Evolutionary conservation across 2,113 vertebrate genomes (phyloP), one percentile per base, ranked within the genome.

Genomic region (Hippocampus guttulatus): DNA sequence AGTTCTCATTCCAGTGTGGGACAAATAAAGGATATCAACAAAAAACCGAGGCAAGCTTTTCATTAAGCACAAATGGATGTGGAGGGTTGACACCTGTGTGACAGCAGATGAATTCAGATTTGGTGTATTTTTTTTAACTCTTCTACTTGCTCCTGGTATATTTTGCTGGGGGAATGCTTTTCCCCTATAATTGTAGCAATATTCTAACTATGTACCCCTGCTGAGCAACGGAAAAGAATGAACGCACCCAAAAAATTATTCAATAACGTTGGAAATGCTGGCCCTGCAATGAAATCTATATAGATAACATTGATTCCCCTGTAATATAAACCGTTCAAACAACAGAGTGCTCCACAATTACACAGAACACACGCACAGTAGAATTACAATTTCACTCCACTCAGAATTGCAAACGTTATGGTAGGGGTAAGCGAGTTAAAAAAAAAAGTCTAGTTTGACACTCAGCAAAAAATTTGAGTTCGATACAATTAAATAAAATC

Each of bases 201-300:
- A 30, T 74, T 65, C 49, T 9, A 27, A 21, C 27, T 38, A 3
- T 23, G 10, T 5, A 27, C 27, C 47, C 21, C 21, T 73, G 64
- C 67, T 60, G 73, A 55, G 38, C 78, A 55, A 62, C 51, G 30
- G 70, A 78, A 80, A 57, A 73, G 70, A 12, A 73, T 65, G 52
- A 76, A 78, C 70, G 68, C 69, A 74, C 47, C 55, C 55, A 74
- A 76, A 69, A 77, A 80, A 71, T 78, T 11, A 76, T 71, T 76
- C 66, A 68, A 67, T 54, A 51, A 76, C 75, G 77, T 83, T 64
- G 71, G 86, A 75, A 80, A 67, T 73, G 75, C 77, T 77, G 67
- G 73, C 75, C 64, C 67, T 75, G 69, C 71, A 68, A 80, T 78
- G 74, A 69, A 64, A 75, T 45, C 60, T 75, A 81, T 85, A 61